phyloP scores from a whole-genome alignment of 2,113 vertebrate genomes.

The Pelmatolapia mariae region DNA sequence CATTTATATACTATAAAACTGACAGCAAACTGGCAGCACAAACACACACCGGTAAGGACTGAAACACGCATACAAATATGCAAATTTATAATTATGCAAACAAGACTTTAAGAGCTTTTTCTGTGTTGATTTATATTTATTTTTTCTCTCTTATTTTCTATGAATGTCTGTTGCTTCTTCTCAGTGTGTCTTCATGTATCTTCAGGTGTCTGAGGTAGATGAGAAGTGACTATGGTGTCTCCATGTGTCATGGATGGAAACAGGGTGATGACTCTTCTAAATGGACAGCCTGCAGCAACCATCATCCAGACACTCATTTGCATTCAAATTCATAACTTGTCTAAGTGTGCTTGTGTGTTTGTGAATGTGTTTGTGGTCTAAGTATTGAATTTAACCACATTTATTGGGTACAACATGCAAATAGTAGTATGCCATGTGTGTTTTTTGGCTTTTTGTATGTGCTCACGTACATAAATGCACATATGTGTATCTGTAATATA shows the following conservation, averaged over 20 bases:
- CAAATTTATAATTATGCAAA: not conserved
- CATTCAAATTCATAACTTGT: slow-evolving; percentile 55
- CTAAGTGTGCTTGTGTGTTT: not conserved
- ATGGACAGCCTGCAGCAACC: slow-evolving; percentile 54
- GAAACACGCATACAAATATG: not conserved
- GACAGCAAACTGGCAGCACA: not conserved
- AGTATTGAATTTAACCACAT: not conserved
- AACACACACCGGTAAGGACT: not conserved
- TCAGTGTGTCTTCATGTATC: not conserved
- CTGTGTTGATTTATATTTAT: not conserved
- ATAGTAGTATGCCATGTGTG: not conserved
- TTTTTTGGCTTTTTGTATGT: not conserved
- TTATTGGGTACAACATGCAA: not conserved
- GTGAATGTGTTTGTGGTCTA: not conserved
- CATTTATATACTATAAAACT: not conserved
- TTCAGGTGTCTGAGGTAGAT: slow-evolving; percentile 45
- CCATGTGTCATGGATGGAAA: slow-evolving; percentile 47
- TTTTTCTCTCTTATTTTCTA: not conserved
- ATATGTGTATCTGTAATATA: not conserved
- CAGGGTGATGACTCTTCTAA: slow-evolving; percentile 52
- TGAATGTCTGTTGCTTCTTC: not conserved
- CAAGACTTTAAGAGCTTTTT: not conserved
- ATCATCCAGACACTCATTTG: slow-evolving; percentile 47
- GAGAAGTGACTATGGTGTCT: slow-evolving; percentile 56
- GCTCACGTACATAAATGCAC: not conserved